Percentiles rank a stretch among this genome's conserved stretches.
Conservation (phyloP, 1,140 invertebrate genomes). For the Euwallacea similis region DNA sequence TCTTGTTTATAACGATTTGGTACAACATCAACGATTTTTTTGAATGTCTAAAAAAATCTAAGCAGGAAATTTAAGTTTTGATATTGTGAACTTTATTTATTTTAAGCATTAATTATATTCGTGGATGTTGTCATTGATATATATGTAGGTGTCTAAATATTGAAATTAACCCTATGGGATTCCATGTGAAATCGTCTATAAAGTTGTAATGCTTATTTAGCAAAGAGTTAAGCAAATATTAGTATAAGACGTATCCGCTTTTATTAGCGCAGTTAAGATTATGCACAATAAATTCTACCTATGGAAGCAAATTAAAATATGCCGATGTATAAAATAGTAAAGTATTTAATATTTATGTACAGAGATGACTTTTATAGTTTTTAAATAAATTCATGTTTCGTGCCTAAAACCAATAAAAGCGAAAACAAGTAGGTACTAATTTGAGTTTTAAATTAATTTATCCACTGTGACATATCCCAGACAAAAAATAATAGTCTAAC, state of each 20-base stretch:
- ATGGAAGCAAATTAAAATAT: no score
- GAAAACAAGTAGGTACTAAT: no score
- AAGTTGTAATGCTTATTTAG: conserved; percentile 3
- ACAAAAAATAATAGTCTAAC: conserved; percentile 24
- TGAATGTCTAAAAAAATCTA: conserved; percentile 6
- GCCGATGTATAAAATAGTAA: no score
- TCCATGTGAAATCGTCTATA: background rate
- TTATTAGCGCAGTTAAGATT: background rate
- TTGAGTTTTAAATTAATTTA: background rate
- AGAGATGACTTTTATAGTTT: no score
- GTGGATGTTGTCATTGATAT: no score
- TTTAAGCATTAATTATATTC: no score
- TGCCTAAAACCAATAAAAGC: no score
- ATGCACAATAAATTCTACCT: conserved; percentile 2
- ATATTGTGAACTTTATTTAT: conserved; percentile 29
- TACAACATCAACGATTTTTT: conserved; percentile 10
- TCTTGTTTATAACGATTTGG: conserved; percentile 22
- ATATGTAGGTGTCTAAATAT: no score
- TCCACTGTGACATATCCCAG: conserved; percentile 11
- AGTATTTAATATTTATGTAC: no score
- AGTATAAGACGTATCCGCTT: background rate
- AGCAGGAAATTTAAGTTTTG: conserved; percentile 29
- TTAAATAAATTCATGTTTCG: no score
- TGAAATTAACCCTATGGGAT: background rate
- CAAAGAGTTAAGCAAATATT: background rate